Conservation (phyloP, 2,113 vertebrate species). For the Megaceryle maxima region DNA sequence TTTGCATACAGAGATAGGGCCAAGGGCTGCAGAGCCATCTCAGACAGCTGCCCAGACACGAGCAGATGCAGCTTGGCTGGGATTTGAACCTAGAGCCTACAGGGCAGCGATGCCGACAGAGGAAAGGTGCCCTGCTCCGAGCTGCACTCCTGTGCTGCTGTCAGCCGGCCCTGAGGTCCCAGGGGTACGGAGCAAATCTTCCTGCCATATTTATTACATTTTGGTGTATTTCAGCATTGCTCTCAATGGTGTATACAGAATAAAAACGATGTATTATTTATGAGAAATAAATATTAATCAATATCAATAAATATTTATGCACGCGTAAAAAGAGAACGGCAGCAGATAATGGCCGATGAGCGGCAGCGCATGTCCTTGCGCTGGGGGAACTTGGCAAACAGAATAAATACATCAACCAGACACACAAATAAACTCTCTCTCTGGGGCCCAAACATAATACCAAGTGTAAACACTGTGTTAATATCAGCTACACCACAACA, state of each 20-base stretch:
- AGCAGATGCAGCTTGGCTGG: neutral
- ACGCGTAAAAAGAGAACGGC: rapidly evolving
- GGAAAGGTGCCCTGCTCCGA: too few relatives aligned
- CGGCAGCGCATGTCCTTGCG: neutral
- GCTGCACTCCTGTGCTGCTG: rapidly evolving
- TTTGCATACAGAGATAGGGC: neutral
- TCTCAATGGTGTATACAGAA: neutral
- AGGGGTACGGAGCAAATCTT: neutral
- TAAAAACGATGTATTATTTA: neutral
- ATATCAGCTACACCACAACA: neutral
- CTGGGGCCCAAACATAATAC: neutral
- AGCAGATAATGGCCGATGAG: neutral
- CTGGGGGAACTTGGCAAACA: neutral
- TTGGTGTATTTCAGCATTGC: neutral
- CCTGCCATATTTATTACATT: too few relatives aligned
- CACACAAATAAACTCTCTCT: neutral
- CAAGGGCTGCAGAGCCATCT: neutral
- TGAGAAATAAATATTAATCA: slow-evolving; percentile 25
- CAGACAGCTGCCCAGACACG: neutral
- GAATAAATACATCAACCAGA: neutral
- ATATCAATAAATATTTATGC: neutral
- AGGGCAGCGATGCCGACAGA: rapidly evolving
- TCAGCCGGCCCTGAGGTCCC: neutral
- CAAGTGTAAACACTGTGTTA: neutral
- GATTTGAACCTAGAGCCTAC: rapidly evolving